phyloP scores from a whole-genome alignment of 2,888 invertebrate species.

The Ametastegia equiseti region DNA sequence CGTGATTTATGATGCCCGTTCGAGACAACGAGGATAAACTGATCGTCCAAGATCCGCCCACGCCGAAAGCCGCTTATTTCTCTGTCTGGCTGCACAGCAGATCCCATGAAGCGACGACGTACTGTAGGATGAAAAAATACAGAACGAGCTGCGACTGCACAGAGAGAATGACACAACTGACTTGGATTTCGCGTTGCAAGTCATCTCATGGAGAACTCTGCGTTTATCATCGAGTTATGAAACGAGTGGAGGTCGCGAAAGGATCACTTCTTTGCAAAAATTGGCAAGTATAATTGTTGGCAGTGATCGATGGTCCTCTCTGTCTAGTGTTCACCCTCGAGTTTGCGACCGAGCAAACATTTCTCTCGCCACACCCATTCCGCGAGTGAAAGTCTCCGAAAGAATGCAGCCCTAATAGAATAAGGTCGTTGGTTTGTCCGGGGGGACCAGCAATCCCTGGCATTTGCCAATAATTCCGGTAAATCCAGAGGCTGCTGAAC shows the following conservation, averaged over 20 bases:
- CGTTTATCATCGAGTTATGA: slow-evolving; percentile 30
- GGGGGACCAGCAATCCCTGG: background rate
- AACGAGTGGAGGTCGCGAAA: background rate
- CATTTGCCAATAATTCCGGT: background rate
- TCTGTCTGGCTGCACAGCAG: background rate
- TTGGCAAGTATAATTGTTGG: background rate
- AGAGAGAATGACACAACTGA: background rate
- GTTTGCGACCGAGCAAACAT: background rate
- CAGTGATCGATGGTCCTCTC: background rate
- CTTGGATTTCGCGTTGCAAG: background rate
- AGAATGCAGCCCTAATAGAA: slow-evolving; percentile 6
- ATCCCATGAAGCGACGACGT: background rate
- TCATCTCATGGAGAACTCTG: slow-evolving; percentile 14
- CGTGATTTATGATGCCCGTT: slow-evolving; percentile 37
- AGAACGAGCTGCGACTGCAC: no score
- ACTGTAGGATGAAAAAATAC: no score
- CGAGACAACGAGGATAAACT: background rate
- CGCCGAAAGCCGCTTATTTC: background rate
- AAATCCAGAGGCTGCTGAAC: background rate
- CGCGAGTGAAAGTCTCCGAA: background rate
- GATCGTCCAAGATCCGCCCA: background rate
- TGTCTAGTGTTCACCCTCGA: slow-evolving; percentile 10
- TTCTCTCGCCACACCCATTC: slow-evolving; percentile 36
- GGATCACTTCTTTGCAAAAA: background rate
- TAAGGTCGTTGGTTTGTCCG: slow-evolving; percentile 14